Evolutionary conservation across 2,113 vertebrate genomes (phyloP).

Genomic region (Daubentonia madagascariensis): DNA sequence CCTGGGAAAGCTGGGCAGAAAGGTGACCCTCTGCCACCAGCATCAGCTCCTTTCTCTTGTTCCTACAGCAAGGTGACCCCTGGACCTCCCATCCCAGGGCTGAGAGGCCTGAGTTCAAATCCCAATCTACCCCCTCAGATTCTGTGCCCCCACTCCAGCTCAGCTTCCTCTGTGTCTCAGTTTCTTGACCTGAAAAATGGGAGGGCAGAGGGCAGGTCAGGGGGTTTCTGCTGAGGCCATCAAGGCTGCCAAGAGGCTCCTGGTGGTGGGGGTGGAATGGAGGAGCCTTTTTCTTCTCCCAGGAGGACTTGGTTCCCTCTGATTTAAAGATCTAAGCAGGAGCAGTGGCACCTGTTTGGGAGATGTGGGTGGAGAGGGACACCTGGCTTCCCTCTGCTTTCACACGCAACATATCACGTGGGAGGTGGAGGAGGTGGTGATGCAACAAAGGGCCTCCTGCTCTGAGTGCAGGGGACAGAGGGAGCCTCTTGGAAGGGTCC

Average conservation of each 20-base stretch:
- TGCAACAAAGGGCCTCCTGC: neutral
- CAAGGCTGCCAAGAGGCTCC: neutral
- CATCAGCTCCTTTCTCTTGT: neutral
- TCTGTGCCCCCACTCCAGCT: neutral
- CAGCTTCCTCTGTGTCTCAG: neutral
- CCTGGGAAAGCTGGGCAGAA: no score
- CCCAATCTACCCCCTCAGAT: neutral
- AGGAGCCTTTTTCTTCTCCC: neutral
- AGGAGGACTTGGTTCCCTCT: neutral
- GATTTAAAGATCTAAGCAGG: neutral
- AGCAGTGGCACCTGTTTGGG: neutral
- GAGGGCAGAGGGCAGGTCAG: neutral
- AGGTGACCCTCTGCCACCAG: neutral
- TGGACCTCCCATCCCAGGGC: neutral
- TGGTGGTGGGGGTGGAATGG: neutral
- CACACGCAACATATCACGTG: neutral
- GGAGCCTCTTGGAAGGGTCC: neutral
- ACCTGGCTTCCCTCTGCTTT: slow-evolving; percentile 40
- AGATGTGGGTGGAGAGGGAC: neutral
- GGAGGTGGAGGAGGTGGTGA: neutral
- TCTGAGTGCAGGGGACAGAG: neutral
- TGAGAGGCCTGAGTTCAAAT: neutral
- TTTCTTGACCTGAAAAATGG: neutral
- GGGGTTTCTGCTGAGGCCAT: neutral
- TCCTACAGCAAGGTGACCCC: neutral